Conservation (phyloP, 2,888 invertebrate species). For the Notodonta ziczac region DNA sequence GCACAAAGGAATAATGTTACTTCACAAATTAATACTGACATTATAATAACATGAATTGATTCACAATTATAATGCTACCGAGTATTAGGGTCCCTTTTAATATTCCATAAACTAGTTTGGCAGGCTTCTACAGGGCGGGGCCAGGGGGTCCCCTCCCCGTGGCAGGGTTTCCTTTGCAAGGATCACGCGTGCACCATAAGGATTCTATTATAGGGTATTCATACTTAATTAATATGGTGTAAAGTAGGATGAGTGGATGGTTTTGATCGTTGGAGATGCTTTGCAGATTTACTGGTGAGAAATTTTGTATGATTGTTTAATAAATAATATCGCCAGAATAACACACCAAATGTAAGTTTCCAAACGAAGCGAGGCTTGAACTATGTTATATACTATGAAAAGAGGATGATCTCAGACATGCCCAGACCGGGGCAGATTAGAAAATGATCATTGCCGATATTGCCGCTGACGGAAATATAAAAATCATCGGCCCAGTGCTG, state of each 20-base stretch:
- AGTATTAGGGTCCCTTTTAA: conserved; percentile 69
- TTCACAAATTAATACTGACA: conserved; percentile 75
- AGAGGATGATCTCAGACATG: too few species aligned
- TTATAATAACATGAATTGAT: conserved; percentile 78
- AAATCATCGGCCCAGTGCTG: too few species aligned
- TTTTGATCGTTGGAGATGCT: conserved; percentile 56
- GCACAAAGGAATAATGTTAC: conserved; percentile 44
- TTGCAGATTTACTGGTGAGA: neutral
- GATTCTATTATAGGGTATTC: conserved; percentile 78
- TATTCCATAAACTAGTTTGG: conserved; percentile 74
- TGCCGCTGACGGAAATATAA: too few species aligned
- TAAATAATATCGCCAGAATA: too few species aligned
- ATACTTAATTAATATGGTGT: conserved; percentile 79
- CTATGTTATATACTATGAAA: too few species aligned
- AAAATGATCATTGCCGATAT: too few species aligned
- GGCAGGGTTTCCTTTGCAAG: conserved; percentile 51
- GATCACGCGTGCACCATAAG: conserved; percentile 75
- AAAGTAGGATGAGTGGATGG: conserved; percentile 36
- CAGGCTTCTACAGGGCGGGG: conserved; percentile 64
- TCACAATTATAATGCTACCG: conserved; percentile 71
- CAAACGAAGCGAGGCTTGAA: too few species aligned
- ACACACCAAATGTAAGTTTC: too few species aligned
- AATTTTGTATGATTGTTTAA: neutral
- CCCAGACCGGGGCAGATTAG: too few species aligned
- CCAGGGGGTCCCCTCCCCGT: conserved; percentile 56